Base-by-base conservation (phyloP, 2,888 invertebrate genomes). In the Entomobrya multifasciata region DNA sequence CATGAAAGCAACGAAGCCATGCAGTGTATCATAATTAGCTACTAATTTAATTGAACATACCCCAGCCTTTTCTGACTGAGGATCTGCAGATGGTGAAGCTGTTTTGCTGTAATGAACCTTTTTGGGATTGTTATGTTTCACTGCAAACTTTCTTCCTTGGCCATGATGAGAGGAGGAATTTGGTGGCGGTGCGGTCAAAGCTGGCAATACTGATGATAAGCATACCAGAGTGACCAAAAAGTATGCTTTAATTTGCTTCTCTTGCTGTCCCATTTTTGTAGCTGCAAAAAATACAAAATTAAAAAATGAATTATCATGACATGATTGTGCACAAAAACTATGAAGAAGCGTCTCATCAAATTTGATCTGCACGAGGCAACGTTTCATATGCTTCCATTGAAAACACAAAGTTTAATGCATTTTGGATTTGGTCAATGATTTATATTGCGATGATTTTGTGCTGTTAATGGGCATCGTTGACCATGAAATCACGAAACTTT, bases 121-220 rank as follows among this genome's bases (percentile, higher is more conserved):
- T 93, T 97, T 97, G 92, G 96, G 94, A 17, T 96, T 95, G 92
- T 97, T 97, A 15, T 97, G 96, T 92, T 97, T 97, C 92, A 96
- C 97, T 0, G 96, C 96, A 92, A 96, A 97, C 93, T 97, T 97
- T 89, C 97, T 94, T 87, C 95, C 89, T 41, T 89, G 89, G 86
- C 80, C 87, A 83, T 91, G 85, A 82, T 91, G 85, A 88, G 90
- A 89, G 88, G 78, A 80, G 88, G 81, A 80, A 10, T 77, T 47
- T 22, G 85, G 85, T 25, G 90, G 84, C 79, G 94, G 94, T 6
- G 96, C 96, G 92, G 95, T 95, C 62, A 96, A 95, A 88, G 95
- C 95, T 91, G 95, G 94, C 87, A 96, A 93, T 77, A 96, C 93
- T 88, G 94, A 93, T 90, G 95, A 95, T 91, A 95, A 94, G 91